Conservation (phyloP, 2,888 invertebrate genomes). For the Cephus pulcher region DNA sequence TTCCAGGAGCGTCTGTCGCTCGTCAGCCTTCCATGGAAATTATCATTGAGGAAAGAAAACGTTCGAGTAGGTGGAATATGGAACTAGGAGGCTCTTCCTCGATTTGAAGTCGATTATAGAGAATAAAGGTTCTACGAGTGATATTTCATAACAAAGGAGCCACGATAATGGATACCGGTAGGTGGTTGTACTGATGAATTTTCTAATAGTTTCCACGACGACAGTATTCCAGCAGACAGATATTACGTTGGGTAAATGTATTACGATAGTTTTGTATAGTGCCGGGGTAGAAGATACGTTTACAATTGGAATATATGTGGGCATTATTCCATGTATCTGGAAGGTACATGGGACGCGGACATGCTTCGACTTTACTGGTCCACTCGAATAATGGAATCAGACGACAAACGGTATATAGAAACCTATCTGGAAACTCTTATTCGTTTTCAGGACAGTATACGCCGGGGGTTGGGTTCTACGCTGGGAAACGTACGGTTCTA, state of each 20-base stretch:
- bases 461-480: not conserved
- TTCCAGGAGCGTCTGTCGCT: slow-evolving; percentile 39
- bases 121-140: not conserved
- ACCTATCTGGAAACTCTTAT: not conserved
- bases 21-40: slow-evolving; percentile 36
- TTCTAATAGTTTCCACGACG: not conserved
- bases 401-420: not conserved
- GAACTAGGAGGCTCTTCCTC: not conserved
- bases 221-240: not conserved
- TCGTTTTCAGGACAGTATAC: not conserved
- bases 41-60: not conserved
- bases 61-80: not conserved
- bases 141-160: not conserved
- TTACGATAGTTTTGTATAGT: not conserved
- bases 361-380: not conserved
- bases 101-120: not conserved
- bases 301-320: not conserved
- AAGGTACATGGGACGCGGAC: not conserved
- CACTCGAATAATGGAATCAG: slow-evolving; percentile 22
- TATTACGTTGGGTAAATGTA: not conserved
- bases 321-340: not conserved
- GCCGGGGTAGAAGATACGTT: not conserved
- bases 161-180: not conserved
- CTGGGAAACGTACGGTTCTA: slow-evolving; percentile 10
- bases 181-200: not conserved